These are phyloP conservation scores for Trachemys scripta DNA, from an alignment of 2,113 vertebrate genomes.

Conservation along the genomic window DNA sequence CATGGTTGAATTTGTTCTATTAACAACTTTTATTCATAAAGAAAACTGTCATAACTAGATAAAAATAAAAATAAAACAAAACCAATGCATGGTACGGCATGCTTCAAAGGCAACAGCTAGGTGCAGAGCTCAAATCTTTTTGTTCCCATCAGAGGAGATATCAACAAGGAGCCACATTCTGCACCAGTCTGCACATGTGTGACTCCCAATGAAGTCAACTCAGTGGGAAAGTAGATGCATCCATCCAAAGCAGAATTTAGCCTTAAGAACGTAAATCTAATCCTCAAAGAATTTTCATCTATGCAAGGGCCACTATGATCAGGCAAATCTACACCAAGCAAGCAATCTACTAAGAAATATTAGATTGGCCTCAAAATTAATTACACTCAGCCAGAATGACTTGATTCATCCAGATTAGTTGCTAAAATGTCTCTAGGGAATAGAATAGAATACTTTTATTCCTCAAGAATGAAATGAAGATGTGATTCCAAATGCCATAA, in stretches of 20 bases:
- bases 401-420: slow-evolving; percentile 55
- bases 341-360: slow-evolving; percentile 32
- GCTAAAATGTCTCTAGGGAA: slow-evolving; percentile 14
- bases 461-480: slow-evolving; percentile 61
- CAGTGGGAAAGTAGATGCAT: neutral
- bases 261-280: neutral
- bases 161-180: neutral
- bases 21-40: neutral
- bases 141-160: neutral
- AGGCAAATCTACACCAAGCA: slow-evolving; percentile 36
- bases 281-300: neutral
- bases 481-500: slow-evolving; percentile 47
- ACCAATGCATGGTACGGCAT: neutral
- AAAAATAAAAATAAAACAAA: neutral
- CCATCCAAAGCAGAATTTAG: neutral
- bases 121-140: neutral
- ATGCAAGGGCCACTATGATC: neutral
- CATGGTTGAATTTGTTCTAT: neutral
- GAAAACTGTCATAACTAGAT: neutral
- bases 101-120: neutral
- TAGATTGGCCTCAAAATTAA: slow-evolving; percentile 69
- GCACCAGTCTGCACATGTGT: accelerated
- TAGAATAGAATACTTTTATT: slow-evolving; percentile 34
- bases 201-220: neutral
- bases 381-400: slow-evolving; percentile 65